Base-by-base conservation (phyloP, 2,113 vertebrate species). In the Ondatra zibethicus region DNA sequence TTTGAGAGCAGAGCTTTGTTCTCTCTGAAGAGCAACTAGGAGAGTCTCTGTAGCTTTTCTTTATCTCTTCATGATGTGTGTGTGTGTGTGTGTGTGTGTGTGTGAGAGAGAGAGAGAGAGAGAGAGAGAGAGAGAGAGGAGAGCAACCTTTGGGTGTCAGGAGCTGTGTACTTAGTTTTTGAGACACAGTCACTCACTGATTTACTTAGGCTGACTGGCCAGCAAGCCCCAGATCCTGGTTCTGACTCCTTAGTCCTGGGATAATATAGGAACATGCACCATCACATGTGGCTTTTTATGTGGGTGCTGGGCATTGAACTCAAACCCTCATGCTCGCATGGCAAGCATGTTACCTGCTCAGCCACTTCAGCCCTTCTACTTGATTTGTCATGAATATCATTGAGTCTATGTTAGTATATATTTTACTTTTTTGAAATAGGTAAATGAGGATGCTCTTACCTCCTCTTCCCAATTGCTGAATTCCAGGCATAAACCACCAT, bases 301-400 rank as follows among this genome's bases (percentile, higher is more conserved):
- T 25, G 29, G 9, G 14, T 42, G 39, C 39, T 66, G 29, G 39
- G 61, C 39, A 17, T 21, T 45, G 61, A 45, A 86, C 61, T 61
- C 58, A 45, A 16, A 29, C 2, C 61, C 39, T 33, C 61, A 65
- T 11, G 14, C 47, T 36, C 52, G 47, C 16, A 14, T 29, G 25
- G 82, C 13, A 85, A 85, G 19, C 42, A 11, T 84, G n/a, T 66
- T 47, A 86, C 39, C 42, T 21, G 42, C 58, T 86, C 47, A 47
- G 61, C 17, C 39, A 11, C 61, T 29, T 66, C 82, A 47, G 14
- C 58, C 45, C 27, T 9, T 85, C 81, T 6, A 17, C 45, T 55
- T 25, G 11, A 0, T 16, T 12, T 50, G 7, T 50, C 0, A 0
- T 12, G n/a, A 78, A 10, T 4, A 11, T 14, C 10, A 7, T 14